Percentiles rank a stretch among this genome's conserved stretches.
Conservation (phyloP, 2,888 invertebrate genomes). For the Ormyrus rosae region DNA sequence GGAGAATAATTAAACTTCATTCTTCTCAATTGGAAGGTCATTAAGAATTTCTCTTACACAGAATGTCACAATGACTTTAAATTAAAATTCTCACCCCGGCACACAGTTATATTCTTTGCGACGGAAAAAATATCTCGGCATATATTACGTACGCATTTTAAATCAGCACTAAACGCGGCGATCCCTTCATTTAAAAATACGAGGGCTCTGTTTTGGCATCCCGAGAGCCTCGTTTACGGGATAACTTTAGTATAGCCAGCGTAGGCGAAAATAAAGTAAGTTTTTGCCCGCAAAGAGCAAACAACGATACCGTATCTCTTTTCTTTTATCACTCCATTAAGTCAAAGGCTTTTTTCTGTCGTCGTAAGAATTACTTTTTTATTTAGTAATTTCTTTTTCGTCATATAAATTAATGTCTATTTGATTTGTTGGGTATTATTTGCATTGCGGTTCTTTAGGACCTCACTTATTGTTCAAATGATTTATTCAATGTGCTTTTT, state of each 20-base stretch:
- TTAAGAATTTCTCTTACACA: no score
- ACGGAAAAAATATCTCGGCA: no score
- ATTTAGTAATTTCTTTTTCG: neutral
- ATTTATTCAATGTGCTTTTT: neutral
- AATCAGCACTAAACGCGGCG: neutral
- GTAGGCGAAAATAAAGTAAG: neutral
- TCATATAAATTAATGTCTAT: neutral
- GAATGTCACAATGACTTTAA: no score
- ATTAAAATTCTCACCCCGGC: no score
- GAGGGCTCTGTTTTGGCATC: neutral
- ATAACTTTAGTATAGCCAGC: no score
- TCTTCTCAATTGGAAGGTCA: no score
- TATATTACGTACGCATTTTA: neutral
- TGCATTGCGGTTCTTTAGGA: neutral
- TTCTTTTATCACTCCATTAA: conserved; percentile 31
- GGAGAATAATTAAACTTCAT: no score
- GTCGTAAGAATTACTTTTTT: neutral
- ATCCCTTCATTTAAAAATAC: conserved; percentile 6
- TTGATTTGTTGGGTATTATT: no score
- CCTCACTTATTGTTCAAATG: neutral
- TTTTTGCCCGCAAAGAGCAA: neutral
- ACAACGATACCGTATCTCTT: neutral
- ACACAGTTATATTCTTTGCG: no score
- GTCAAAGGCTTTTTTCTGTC: conserved; percentile 1
- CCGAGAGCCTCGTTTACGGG: neutral